Evolutionary conservation across 2,888 invertebrate genomes (phyloP).

Genomic region (Aleiodes testaceus): DNA sequence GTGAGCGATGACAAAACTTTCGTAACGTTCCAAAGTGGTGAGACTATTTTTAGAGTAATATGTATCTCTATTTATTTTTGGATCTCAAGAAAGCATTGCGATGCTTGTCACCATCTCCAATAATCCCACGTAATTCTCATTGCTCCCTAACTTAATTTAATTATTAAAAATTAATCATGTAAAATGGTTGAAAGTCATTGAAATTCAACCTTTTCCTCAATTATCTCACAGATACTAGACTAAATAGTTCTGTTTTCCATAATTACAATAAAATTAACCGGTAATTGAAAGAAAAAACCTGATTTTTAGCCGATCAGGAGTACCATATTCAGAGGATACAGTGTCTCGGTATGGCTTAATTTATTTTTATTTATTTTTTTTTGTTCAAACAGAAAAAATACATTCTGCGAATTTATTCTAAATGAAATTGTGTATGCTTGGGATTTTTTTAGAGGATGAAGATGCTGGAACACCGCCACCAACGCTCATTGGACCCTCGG

Average conservation of each 20-base stretch:
- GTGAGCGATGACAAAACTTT: conserved; percentile 74
- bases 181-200: not conserved
- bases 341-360: conserved; percentile 50
- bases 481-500: conserved; percentile 56
- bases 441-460: conserved; percentile 63
- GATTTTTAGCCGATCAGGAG: conserved; percentile 53
- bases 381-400: conserved; percentile 21
- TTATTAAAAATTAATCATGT: not conserved
- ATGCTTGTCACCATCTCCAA: conserved; percentile 8
- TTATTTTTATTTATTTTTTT: conserved; percentile 37
- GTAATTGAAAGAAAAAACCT: conserved; percentile 12
- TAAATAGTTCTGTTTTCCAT: conserved; percentile 15
- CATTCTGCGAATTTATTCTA: not conserved
- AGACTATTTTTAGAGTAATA: conserved; percentile 63
- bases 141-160: not conserved
- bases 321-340: conserved; percentile 57
- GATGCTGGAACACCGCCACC: conserved; percentile 67
- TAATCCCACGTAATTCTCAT: not conserved
- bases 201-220: not conserved
- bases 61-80: conserved; percentile 54
- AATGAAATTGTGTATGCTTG: conserved; percentile 15
- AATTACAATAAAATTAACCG: not conserved
- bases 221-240: conserved; percentile 17
- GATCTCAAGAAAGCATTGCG: conserved; percentile 38
- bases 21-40: conserved; percentile 57